phyloP scores from a whole-genome alignment of 2,888 invertebrate genomes.

The Cataglyphis albicans region DNA sequence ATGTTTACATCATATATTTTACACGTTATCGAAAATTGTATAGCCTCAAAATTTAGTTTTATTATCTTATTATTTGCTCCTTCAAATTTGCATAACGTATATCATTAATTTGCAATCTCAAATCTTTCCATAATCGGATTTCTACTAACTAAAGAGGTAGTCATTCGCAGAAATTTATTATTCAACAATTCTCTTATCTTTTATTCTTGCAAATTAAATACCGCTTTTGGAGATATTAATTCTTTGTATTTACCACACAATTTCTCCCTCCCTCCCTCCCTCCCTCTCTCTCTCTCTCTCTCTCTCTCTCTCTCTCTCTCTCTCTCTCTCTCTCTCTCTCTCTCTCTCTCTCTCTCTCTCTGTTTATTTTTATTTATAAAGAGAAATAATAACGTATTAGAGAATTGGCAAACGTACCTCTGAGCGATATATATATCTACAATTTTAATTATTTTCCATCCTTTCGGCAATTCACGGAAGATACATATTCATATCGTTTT shows the following conservation, averaged over 20 bases:
- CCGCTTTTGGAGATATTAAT: neutral
- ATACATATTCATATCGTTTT: neutral
- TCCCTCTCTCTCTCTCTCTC: no score
- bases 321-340: no score
- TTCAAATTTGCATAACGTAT: neutral
- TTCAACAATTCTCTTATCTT: neutral
- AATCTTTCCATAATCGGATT: neutral
- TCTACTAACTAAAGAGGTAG: neutral
- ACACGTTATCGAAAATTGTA: neutral
- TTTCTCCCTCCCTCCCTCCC: no score
- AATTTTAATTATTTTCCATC: slow-evolving; percentile 9
- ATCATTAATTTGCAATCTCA: neutral
- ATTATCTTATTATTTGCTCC: neutral
- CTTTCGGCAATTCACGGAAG: slow-evolving; percentile 24
- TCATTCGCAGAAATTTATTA: neutral
- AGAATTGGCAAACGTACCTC: neutral
- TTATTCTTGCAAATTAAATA: neutral
- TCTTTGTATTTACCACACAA: neutral
- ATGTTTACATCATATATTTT: slow-evolving; percentile 7
- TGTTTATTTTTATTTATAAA: slow-evolving; percentile 7
- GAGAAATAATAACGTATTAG: neutral
- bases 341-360: no score
- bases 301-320: no score
- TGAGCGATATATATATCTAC: slow-evolving; percentile 4
- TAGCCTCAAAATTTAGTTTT: neutral